phyloP scores from a whole-genome alignment of 2,797 vertebrate genomes.

The Merluccius polli region DNA sequence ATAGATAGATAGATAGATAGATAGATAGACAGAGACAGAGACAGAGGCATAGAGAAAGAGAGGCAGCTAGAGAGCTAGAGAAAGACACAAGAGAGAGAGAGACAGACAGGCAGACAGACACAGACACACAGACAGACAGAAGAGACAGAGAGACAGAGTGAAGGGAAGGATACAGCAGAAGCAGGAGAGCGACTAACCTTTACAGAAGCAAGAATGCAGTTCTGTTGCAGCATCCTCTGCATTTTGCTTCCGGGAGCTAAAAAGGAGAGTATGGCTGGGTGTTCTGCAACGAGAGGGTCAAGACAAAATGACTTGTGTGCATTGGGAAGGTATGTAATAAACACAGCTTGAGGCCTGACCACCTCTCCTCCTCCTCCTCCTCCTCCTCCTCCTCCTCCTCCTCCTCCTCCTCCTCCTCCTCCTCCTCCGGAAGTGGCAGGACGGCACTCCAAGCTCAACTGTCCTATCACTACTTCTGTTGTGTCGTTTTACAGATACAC shows the following conservation, averaged over 20 bases:
- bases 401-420: too few relatives aligned
- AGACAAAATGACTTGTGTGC: conserved; percentile 69
- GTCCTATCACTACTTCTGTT: not conserved
- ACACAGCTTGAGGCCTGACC: conserved; percentile 56
- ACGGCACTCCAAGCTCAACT: not conserved
- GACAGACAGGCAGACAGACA: too few relatives aligned
- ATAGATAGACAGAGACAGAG: not conserved
- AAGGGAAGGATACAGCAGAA: conserved; percentile 38
- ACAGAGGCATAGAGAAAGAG: too few relatives aligned
- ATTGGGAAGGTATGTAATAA: conserved; percentile 49
- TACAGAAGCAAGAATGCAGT: conserved; percentile 77
- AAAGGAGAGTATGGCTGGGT: conserved; percentile 84
- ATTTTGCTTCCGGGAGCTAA: conserved; percentile 79
- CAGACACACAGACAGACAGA: not conserved
- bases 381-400: too few relatives aligned
- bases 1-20: conserved; percentile 8
- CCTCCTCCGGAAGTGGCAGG: conserved; percentile 22
- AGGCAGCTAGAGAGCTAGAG: too few relatives aligned
- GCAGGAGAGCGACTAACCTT: conserved; percentile 76
- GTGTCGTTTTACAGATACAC: not conserved
- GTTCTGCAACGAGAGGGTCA: conserved; percentile 79
- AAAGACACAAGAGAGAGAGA: too few relatives aligned
- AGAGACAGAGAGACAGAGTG: conserved; percentile 8
- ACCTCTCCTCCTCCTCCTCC: too few relatives aligned
- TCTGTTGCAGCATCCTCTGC: conserved; percentile 73